Evolutionary conservation across 2,888 invertebrate genomes (phyloP), one percentile per base, ranked within the genome.

Genomic region (Dryobotodes eremita): DNA sequence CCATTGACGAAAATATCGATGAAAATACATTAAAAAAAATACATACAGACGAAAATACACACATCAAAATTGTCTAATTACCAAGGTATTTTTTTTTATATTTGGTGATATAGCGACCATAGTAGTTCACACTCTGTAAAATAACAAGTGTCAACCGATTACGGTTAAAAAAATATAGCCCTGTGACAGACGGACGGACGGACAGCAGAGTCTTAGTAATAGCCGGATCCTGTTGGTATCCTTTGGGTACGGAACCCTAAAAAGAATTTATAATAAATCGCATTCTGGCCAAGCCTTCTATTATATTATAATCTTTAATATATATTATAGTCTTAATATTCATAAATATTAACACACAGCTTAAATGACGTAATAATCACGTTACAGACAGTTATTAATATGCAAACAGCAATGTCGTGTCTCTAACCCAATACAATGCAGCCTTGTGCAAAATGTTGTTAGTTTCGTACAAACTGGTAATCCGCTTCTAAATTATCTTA

Each of bases 311-410:
- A 36, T 36, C 31, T 36, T 36, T 2, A 2, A 36, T 36, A n/a
- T 36, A 36, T 36, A 36, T 36, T 36, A 36, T 36, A 36, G 31
- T 36, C 31, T 36, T 36, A 13, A 46, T 42, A n/a, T 4, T 26
- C n/a, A 26, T 8, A 17, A 36, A 62, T n/a, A 20, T 20, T 13
- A 20, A 48, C 42, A 46, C 13, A 23, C 23, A 55, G 23, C 13
- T 26, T 78, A 31, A 26, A 53, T 57, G 23, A 77, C 17, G 69
- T 31, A 50, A 59, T 31, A 42, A 59, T 17, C 17, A 77, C 71
- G 68, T 79, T 26, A n/a, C 17, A 66, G 11, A 36, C 48, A 36
- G 31, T 48, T 65, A 66, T 11, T 59, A 50, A 66, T 23, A 20
- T 1, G 57, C 36, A 26, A 79, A 79, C 61, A n/a, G 17, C 42